Conservation (phyloP, 2,888 invertebrate genomes). For the Eulithis testata region DNA sequence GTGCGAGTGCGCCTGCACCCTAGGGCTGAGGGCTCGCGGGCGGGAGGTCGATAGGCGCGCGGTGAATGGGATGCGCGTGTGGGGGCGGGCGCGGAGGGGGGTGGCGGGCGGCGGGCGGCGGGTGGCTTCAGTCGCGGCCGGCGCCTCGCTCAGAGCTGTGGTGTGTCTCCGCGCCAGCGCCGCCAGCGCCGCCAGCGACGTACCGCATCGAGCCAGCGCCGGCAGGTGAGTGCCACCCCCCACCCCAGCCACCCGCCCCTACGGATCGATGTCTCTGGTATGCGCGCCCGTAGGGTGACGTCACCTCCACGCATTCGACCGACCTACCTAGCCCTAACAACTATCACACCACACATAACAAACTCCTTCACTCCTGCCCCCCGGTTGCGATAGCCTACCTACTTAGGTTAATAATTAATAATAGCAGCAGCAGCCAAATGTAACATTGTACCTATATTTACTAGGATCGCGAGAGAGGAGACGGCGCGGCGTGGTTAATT, state of each 20-base stretch:
- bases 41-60: conserved; percentile 11
- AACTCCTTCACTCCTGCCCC: too few relatives aligned
- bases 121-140: conserved; percentile 72
- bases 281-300: conserved; percentile 11
- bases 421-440: too few relatives aligned
- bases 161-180: conserved; percentile 53
- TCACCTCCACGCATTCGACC: conserved; percentile 13
- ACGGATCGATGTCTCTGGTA: too few relatives aligned
- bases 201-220: conserved; percentile 12
- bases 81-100: conserved; percentile 42
- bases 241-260: conserved; percentile 17
- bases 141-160: conserved; percentile 68
- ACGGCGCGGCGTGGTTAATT: too few relatives aligned
- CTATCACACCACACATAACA: neutral
- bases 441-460: too few relatives aligned
- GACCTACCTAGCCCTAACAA: neutral
- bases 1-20: too few relatives aligned
- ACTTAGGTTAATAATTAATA: too few relatives aligned
- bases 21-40: neutral
- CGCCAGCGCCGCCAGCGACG: conserved; percentile 14
- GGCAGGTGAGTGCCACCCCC: conserved; percentile 24
- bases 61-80: conserved; percentile 25
- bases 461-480: too few relatives aligned
- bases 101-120: conserved; percentile 63
- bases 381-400: too few relatives aligned